Evolutionary conservation across 2,888 invertebrate genomes (phyloP), one percentile per base, ranked within the genome.

Genomic region (Acrobasis repandana): DNA sequence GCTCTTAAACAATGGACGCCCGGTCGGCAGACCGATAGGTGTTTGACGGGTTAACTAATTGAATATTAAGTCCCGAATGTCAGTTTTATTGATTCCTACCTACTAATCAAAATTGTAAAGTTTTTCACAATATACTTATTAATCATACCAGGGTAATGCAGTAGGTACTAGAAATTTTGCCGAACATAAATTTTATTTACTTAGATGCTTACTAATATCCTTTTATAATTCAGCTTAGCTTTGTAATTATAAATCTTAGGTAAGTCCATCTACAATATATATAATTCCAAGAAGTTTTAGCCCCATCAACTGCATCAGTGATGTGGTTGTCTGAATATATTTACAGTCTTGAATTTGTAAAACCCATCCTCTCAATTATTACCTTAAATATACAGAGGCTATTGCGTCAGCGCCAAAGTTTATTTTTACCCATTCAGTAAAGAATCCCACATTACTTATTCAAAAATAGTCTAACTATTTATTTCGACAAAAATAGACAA

Each of bases 281-380:
- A 43, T 14, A n/a, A 11, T 51, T 20, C 43, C 28, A 38, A 56
- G 48, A 36, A 60, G 56, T 56, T 62, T 36, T 47, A 28, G 60
- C 62, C 63, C 49, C 58, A 60, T 61, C 60, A 43, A 62, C 62
- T 63, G 59, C 59, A 60, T 46, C 61, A 61, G 65, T 64, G 62
- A 67, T 67, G 60, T 69, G 65, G 62, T 63, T 68, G 72, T 72
- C 72, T 80, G 75, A 70, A 75, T 74, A 77, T 79, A 77, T 82
- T 82, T 84, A 85, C 90, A 90, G 89, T 89, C 90, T 89, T 88
- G 80, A 83, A 84, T 88, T 90, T 90, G 89, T 89, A 90, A 88
- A 88, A 83, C 74, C 63, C 80, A 83, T 83, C 77, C 76, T 76
- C 78, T 75, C 74, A 76, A 77, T 77, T 81, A 82, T 75, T 71